These are phyloP conservation scores for Caenorhabditis inopinata DNA, from an alignment of 1,140 invertebrate genomes.

Conservation along the genomic window DNA sequence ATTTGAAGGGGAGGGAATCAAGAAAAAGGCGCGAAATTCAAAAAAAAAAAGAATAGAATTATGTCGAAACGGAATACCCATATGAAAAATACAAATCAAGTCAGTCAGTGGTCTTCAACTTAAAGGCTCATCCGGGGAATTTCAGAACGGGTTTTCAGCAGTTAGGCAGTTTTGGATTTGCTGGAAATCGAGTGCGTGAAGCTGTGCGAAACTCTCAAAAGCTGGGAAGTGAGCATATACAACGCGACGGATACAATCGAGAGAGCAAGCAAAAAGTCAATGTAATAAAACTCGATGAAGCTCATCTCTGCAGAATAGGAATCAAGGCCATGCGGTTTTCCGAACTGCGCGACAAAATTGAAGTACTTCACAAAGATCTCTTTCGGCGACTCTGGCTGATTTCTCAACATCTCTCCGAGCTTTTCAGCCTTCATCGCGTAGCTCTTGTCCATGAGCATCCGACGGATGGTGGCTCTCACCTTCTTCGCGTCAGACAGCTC, in stretches of 20 bases:
- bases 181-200: neutral
- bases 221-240: neutral
- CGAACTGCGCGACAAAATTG: conserved; percentile 3
- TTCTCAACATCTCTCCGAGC: neutral
- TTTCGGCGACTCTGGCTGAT: conserved; percentile 20
- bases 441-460: conserved; percentile 35
- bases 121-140: too few relatives aligned
- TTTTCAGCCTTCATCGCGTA: neutral
- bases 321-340: conserved; percentile 8
- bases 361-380: conserved; percentile 17
- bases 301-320: conserved; percentile 6
- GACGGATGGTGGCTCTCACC: conserved; percentile 14
- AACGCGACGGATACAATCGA: neutral
- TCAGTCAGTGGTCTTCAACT: too few relatives aligned
- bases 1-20: too few relatives aligned
- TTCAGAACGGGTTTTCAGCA: too few relatives aligned
- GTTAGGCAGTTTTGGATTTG: conserved; percentile 2
- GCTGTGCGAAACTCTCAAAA: neutral
- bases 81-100: too few relatives aligned
- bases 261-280: neutral
- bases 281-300: conserved; percentile 2
- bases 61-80: too few relatives aligned
- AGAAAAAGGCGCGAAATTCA: too few relatives aligned
- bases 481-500: conserved; percentile 9
- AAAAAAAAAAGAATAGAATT: too few relatives aligned